Base-by-base conservation (phyloP, 2,113 vertebrate species). In the Panthera tigris region DNA sequence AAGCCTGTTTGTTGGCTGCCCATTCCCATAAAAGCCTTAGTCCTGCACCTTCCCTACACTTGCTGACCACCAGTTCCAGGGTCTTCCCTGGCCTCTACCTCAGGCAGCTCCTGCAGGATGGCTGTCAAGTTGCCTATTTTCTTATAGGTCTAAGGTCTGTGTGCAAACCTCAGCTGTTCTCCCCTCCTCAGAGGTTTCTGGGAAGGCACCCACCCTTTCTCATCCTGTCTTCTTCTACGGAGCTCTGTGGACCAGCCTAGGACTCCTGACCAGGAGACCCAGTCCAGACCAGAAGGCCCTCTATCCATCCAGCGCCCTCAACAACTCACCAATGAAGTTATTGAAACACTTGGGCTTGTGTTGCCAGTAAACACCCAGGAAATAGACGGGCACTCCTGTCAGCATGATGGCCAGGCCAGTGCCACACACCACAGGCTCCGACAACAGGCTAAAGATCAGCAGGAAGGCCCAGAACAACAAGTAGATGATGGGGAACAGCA, bases 391-490 rank as follows among this genome's bases (percentile, higher is more conserved):
- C 3, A 99, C 99, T 0, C 99, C 99, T 0, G 99, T 99, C 93
- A 99, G 98, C 99, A 99, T 99, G 98, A 99, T 99, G 95, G 99
- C 99, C 92, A 99, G 98, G 86, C 99, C 99, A 2, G 99, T 99
- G 91, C 99, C 99, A 23, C 99, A 99, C 57, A 99, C 99, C 97
- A 99, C 84, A 0, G 99, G 99, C 97, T 99, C 99, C 0, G 99
- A 99, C 99, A 99, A 99, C 21, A 99, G 98, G 89, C 99, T 99
- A 98, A 99, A 99, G 97, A 99, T 98, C 93, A 99, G 98, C 96
- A 99, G 97, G 98, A 99, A 99, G 92, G 99, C 99, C 99, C 99
- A 99, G 98, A 99, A 99, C 68, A 99, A 93, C 98, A 99, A 98
- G 98, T 99, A 99, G 98, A 99, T 99, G 29, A 99, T 98, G 0